Evolutionary conservation across 2,797 vertebrate genomes (phyloP), one percentile per base, ranked within the genome.

Genomic region (Chelon labrosus): DNA sequence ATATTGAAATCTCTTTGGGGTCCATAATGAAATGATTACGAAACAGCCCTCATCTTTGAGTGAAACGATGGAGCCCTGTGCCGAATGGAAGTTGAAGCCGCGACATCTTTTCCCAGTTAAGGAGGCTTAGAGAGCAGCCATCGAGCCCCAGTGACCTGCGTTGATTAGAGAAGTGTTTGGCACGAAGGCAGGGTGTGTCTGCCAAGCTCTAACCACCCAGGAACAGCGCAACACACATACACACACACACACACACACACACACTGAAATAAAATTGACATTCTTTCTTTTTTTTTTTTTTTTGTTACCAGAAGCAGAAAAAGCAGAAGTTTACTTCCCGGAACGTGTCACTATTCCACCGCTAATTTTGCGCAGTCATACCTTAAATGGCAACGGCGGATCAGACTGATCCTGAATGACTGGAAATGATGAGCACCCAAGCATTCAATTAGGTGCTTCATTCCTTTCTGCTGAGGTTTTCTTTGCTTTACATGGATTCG

Each of bases 61-160:
- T 58, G 47, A 80, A 60, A 81, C 53, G 59, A 67, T 67, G 47
- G 54, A 71, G 65, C 12, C 55, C 63, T 47, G 62, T 22, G 52
- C 56, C 14, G 44, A 82, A 76, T n/a, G 3, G 55, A 65, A 54
- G 65, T 49, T 55, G 58, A 86, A 84, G 75, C 62, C 55, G 0
- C 65, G 67, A 85, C 92, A 93, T 91, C 82, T 92, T 94, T 84
- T 87, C 77, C 75, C 73, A 84, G 76, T 93, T 94, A 92, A 49
- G 65, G 54, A 59, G 83, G 86, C 86, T 90, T 77, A 87, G 77
- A 51, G 46, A 59, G 80, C 80, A 77, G 83, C 78, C 75, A 82
- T 85, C 53, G 85, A 75, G 67, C 77, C 80, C 68, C 70, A 78
- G 77, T 85, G 85, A 89, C 89, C 85, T 82, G 80, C 19, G 54